These are phyloP conservation scores for Stictocephala bisonia DNA, from an alignment of 2,888 invertebrate species.

Conservation along the genomic window DNA sequence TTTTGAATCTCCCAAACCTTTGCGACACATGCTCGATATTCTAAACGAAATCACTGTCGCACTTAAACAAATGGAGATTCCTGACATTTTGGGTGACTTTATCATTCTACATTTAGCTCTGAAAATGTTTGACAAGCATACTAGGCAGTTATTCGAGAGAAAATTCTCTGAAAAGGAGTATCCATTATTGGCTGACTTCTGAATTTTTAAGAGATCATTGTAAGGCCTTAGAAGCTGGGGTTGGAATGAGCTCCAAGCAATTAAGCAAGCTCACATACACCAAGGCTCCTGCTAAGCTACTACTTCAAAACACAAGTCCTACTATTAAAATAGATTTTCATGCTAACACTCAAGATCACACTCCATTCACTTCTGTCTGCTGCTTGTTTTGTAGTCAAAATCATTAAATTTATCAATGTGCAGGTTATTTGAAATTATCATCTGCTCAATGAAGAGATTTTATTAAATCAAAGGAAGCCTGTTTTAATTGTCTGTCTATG, in stretches of 20 bases:
- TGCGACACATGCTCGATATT: not conserved
- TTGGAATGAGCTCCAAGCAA: not conserved
- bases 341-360: no score
- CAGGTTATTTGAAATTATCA: not conserved
- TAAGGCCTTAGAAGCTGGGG: slow-evolving; percentile 8
- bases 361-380: no score
- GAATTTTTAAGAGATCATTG: slow-evolving; percentile 2
- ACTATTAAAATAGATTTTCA: no score
- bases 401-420: not conserved
- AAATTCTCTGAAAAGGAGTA: slow-evolving; percentile 4
- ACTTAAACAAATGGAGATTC: slow-evolving; percentile 1
- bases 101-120: slow-evolving; percentile 1
- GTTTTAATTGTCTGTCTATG: slow-evolving; percentile 8
- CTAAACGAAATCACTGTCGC: not conserved
- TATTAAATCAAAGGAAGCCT: slow-evolving; percentile 18
- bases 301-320: no score
- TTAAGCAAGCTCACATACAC: not conserved
- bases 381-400: not conserved
- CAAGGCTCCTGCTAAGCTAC: not conserved
- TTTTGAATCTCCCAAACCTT: not conserved
- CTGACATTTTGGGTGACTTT: not conserved
- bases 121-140: not conserved
- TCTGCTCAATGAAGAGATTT: not conserved
- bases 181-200: not conserved
- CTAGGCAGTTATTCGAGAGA: slow-evolving; percentile 1